phyloP scores from a whole-genome alignment of 1,140 invertebrate species.

The Megathymus violae region DNA sequence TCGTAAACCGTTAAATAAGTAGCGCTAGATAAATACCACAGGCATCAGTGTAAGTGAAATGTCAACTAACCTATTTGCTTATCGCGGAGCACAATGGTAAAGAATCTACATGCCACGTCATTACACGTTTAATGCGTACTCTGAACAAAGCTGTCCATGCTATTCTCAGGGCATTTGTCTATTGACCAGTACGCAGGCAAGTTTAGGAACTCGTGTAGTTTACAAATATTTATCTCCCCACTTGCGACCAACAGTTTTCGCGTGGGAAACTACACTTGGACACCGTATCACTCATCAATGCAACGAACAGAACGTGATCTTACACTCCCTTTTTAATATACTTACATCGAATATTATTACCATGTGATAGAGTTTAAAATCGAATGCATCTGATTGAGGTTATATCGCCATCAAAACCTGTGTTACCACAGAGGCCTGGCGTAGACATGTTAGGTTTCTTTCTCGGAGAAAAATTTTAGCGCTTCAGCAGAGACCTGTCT shows the following conservation, averaged over 20 bases:
- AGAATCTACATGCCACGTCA: constrained; percentile 9
- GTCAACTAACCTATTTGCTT: constrained; percentile 22
- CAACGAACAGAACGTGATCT: too few relatives aligned
- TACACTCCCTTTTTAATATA: neutral
- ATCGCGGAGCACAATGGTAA: constrained; percentile 23
- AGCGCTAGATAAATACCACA: neutral
- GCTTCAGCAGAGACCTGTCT: constrained; percentile 39
- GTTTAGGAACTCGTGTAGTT: constrained; percentile 57
- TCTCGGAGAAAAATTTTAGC: constrained; percentile 63
- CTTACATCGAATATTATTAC: neutral
- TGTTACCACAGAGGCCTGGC: neutral
- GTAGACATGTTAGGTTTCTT: constrained; percentile 30
- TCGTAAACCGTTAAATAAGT: constrained; percentile 1
- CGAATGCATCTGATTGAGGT: constrained; percentile 5
- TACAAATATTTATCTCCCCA: constrained; percentile 79
- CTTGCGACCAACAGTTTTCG: constrained; percentile 66
- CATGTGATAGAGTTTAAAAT: constrained; percentile 33
- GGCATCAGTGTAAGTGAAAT: constrained; percentile 7
- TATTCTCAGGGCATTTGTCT: constrained; percentile 30
- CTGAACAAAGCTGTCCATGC: constrained; percentile 16
- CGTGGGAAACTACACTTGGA: constrained; percentile 63
- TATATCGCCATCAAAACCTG: constrained; percentile 2
- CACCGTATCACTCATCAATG: constrained; percentile 34
- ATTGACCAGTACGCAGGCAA: constrained; percentile 33
- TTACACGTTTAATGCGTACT: constrained; percentile 4